These are phyloP conservation scores for Conistra vaccinii DNA, from an alignment of 2,888 invertebrate genomes.

Conservation along the genomic window DNA sequence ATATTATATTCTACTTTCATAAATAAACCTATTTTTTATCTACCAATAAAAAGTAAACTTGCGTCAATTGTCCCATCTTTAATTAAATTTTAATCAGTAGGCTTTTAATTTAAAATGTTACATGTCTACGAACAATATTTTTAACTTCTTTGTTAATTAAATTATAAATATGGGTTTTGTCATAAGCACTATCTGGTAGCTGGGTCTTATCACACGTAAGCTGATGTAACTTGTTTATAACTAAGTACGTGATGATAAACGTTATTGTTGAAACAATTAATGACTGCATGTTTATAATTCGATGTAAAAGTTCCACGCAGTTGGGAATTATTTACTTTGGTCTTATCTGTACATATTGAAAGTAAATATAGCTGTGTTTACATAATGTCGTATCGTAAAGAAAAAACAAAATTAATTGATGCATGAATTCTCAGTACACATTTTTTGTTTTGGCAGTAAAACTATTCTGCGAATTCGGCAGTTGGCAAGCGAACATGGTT, in stretches of 20 bases:
- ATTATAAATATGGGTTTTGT: background rate
- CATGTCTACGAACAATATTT: background rate
- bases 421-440: conserved; percentile 18
- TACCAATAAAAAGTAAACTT: background rate
- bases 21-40: background rate
- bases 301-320: background rate
- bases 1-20: background rate
- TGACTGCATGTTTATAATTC: background rate
- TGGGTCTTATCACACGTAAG: conserved; percentile 5
- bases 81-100: background rate
- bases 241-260: conserved; percentile 12
- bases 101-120: background rate
- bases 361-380: conserved; percentile 35
- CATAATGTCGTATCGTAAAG: conserved; percentile 30
- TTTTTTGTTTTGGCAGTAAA: conserved; percentile 51
- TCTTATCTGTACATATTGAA: conserved; percentile 14
- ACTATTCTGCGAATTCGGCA: conserved; percentile 42
- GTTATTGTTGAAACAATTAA: conserved; percentile 13
- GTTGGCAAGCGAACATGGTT: conserved; percentile 52
- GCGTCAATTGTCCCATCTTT: background rate
- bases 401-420: too few relatives aligned
- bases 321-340: conserved; percentile 8
- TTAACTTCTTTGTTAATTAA: background rate
- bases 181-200: background rate
- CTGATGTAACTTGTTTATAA: conserved; percentile 1